These are phyloP conservation scores for Cheiracanthium punctorium DNA, from an alignment of 2,888 invertebrate genomes.

Conservation along the genomic window DNA sequence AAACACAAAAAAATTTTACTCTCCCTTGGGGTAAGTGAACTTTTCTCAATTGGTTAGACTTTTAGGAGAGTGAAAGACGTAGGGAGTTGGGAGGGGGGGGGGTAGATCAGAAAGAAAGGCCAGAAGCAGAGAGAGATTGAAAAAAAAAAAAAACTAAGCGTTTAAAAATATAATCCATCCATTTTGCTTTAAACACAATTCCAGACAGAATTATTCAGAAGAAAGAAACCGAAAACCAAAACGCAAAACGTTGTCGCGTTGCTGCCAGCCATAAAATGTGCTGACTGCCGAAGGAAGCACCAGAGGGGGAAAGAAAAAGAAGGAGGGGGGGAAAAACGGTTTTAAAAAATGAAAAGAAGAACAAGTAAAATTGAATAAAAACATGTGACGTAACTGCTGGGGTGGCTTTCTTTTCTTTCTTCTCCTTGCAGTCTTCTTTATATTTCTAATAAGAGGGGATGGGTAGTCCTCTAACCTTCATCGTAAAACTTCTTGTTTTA, in stretches of 20 bases:
- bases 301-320: background rate
- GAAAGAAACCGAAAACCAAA: slow-evolving; percentile 31
- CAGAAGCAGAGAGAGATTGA: background rate
- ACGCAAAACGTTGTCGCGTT: slow-evolving; percentile 40
- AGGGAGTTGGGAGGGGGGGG: background rate
- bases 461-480: slow-evolving; percentile 41
- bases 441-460: background rate
- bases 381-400: background rate
- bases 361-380: background rate
- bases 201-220: slow-evolving; percentile 50
- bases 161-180: slow-evolving; percentile 67
- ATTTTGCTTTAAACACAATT: slow-evolving; percentile 63
- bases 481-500: slow-evolving; percentile 58
- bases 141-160: slow-evolving; percentile 25
- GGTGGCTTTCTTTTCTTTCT: background rate
- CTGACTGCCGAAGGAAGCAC: slow-evolving; percentile 21
- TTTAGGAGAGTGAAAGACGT: slow-evolving; percentile 1
- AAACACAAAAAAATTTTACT: background rate
- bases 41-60: background rate
- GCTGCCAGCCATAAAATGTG: slow-evolving; percentile 63
- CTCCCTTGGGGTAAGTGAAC: slow-evolving; percentile 33
- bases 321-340: no score
- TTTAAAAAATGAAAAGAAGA: slow-evolving; percentile 8
- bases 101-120: background rate
- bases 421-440: background rate